phyloP scores from a whole-genome alignment of 2,888 invertebrate genomes.

The Sminthurides aquaticus region DNA sequence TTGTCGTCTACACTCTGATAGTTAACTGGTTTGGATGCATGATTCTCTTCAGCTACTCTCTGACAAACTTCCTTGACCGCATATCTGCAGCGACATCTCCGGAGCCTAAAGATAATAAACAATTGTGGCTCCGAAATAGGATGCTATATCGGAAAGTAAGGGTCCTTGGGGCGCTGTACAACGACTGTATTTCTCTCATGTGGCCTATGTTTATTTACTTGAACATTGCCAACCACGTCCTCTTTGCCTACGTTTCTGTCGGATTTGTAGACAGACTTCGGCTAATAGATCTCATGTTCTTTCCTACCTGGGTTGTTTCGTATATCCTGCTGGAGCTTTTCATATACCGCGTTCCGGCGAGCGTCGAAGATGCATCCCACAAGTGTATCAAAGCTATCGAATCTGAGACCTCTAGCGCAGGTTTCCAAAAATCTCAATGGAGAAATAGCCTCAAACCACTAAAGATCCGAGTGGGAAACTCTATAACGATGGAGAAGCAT shows the following conservation, averaged over 20 bases:
- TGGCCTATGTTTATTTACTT: conserved; percentile 3
- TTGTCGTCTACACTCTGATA: background rate
- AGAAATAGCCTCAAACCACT: background rate
- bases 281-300: background rate
- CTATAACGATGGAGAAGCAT: background rate
- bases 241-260: background rate
- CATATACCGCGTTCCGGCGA: background rate
- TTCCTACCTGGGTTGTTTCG: background rate
- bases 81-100: no score
- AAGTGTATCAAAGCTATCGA: background rate
- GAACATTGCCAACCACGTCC: background rate
- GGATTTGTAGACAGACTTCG: background rate
- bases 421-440: background rate
- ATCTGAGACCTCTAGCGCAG: background rate
- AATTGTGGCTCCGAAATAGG: background rate
- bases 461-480: background rate
- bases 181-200: conserved; percentile 3
- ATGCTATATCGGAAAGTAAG: background rate
- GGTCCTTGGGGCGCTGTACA: background rate
- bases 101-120: background rate
- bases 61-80: background rate
- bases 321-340: background rate
- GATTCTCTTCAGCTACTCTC: background rate
- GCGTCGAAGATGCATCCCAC: background rate
- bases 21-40: background rate